Evolutionary conservation across 2,797 vertebrate species (phyloP), one percentile per base, ranked within the genome.

Genomic region (Cyprinodon diabolis): DNA sequence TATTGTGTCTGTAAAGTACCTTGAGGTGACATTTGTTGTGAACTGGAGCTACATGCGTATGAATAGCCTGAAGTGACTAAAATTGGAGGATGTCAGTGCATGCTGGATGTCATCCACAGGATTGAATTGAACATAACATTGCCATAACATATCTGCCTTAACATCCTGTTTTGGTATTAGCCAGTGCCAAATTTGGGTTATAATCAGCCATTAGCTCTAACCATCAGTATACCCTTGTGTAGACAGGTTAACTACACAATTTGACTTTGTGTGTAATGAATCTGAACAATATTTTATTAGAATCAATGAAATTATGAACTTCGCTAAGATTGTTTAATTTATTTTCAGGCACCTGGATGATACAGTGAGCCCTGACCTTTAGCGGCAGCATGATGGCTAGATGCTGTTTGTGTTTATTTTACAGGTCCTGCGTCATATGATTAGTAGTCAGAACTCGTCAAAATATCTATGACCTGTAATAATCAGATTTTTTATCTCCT

Each of bases 321-420:
- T 49, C 14, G 2, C 48, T 49, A 49, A 11, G 48, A 49, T 14
- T 13, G 48, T 49, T 49, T 49, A 14, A 13, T 49, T 49, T 17
- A 37, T 60, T 37, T 3, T 37, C 7, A 60, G 17, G 6, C 35
- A 60, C 14, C 15, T 60, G 58, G 13, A 56, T 43, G 67, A 37
- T 19, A 45, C 57, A 43, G 47, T 48, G 25, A 67, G 13, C 3
- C 5, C 8, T 69, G 37, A n/a, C 30, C 5, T 6, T 30, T 51
- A 48, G 62, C 13, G 6, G 51, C 21, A 30, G 40, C 67, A 52
- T 67, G 79, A 81, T 60, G 45, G 15, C 56, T 11, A 68, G 69
- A 71, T 47, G 69, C 4, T 77, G 69, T 74, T 63, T 66, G 47
- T 43, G 10, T 68, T 19, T 21, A 71, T 80, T 71, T 83, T 71